phyloP scores from a whole-genome alignment of 2,797 vertebrate species.

The Odontamblyopus lacepedii region DNA sequence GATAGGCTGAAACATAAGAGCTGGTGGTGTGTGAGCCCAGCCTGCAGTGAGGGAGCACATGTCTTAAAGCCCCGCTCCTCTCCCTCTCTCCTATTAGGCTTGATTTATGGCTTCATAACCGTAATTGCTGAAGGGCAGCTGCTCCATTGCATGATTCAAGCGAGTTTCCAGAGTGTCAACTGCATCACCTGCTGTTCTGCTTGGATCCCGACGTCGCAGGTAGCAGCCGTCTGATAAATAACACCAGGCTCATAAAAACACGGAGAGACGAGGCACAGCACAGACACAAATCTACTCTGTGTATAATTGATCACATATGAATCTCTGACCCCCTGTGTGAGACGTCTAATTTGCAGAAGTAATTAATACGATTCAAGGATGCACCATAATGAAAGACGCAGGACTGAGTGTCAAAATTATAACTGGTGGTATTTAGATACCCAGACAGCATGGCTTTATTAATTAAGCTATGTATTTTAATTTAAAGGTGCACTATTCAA shows the following conservation, averaged over 20 bases:
- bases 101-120: slow-evolving; percentile 79
- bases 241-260: slow-evolving; percentile 24
- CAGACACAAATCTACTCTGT: slow-evolving; percentile 35
- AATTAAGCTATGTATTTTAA: not conserved
- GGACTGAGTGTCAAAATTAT: slow-evolving; percentile 6
- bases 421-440: not conserved
- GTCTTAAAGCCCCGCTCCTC: slow-evolving; percentile 56
- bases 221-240: slow-evolving; percentile 66
- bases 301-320: slow-evolving; percentile 51
- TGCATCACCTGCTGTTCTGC: slow-evolving; percentile 72
- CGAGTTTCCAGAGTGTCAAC: slow-evolving; percentile 62
- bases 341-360: slow-evolving; percentile 55
- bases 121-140: slow-evolving; percentile 74
- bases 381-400: slow-evolving; percentile 49
- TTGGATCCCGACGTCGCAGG: slow-evolving; percentile 57
- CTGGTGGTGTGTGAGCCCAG: slow-evolving; percentile 27
- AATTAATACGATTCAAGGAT: slow-evolving; percentile 67
- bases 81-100: slow-evolving; percentile 61
- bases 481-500: too few species aligned
- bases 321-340: slow-evolving; percentile 35
- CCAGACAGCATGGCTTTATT: not conserved
- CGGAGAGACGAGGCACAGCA: slow-evolving; percentile 28
- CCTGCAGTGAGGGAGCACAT: slow-evolving; percentile 45
- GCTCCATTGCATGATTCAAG: slow-evolving; percentile 69
- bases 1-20: slow-evolving; percentile 38